A percentile compares a stretch with the other conserved stretches of the same genome.
phyloP scores from a whole-genome alignment of 2,888 invertebrate genomes.

The Xylota sylvarum region DNA sequence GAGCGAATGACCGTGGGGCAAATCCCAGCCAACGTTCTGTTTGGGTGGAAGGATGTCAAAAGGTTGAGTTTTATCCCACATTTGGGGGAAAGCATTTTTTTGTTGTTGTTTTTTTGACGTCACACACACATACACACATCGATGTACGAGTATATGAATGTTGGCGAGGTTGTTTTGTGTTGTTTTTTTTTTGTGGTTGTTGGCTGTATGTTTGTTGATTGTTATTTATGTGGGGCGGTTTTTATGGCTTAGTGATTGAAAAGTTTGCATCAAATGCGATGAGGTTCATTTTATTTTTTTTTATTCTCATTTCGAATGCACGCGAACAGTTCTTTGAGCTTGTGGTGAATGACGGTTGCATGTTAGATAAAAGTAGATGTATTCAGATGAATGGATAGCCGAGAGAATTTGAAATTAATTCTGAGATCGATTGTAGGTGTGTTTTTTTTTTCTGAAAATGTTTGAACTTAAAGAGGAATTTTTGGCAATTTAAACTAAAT shows the following conservation, averaged over 20 bases:
- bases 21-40: slow-evolving; percentile 87
- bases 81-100: slow-evolving; percentile 17
- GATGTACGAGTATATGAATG: slow-evolving; percentile 16
- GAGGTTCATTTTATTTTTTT: no score
- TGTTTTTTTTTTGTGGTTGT: not conserved
- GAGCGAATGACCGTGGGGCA: slow-evolving; percentile 92
- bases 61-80: slow-evolving; percentile 44
- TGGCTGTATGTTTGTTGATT: slow-evolving; percentile 38
- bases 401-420: slow-evolving; percentile 38
- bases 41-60: slow-evolving; percentile 47
- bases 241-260: slow-evolving; percentile 60
- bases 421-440: slow-evolving; percentile 24
- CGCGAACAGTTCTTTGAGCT: slow-evolving; percentile 5
- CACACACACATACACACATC: slow-evolving; percentile 3
- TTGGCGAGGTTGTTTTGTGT: slow-evolving; percentile 20
- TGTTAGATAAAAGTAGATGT: slow-evolving; percentile 48
- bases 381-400: slow-evolving; percentile 47
- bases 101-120: not conserved
- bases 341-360: slow-evolving; percentile 44
- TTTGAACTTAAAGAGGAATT: not conserved
- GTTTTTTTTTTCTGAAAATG: not conserved
- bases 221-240: slow-evolving; percentile 49
- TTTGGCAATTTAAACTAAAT: no score
- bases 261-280: slow-evolving; percentile 41
- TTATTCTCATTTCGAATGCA: not conserved